Evolutionary conservation across 2,888 invertebrate genomes (phyloP), one percentile per base, ranked within the genome.

Genomic region (Chromoteleia sp.): DNA sequence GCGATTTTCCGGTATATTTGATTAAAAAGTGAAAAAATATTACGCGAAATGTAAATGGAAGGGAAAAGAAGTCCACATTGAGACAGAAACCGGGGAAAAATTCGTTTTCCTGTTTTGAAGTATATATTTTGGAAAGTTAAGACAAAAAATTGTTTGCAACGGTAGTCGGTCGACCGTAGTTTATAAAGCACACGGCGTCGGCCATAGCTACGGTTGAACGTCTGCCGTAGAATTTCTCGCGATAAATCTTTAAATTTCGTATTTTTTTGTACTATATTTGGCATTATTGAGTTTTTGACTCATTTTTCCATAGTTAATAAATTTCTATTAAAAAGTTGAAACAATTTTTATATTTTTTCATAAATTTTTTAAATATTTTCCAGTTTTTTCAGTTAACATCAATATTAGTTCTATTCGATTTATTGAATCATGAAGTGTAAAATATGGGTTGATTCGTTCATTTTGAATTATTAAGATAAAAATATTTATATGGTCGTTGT

Each of bases 81-180:
- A n/a, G n/a, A n/a, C n/a, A n/a, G n/a, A n/a, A n/a, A n/a, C n/a
- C n/a, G n/a, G n/a, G n/a, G n/a, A n/a, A n/a, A n/a, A n/a, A 43
- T 43, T 17, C 2, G 8, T 1, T 19, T 43, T 10, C 30, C 6
- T 0, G 7, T 10, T 0, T 6, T 29, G 30, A n/a, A 65, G 48
- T 80, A 93, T 90, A 86, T 86, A 93, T 93, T 93, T 91, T 81
- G 41, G 83, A 85, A 82, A 76, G 89, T 88, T 93, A 93, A 92
- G 82, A 39, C 86, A 88, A 93, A 84, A 92, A 89, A 89, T 88
- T 85, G 87, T 88, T 8, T 7, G 87, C 48, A 84, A 71, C 84
- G 86, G 88, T 88, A 88, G 83, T 84, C 87, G 82, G n/a, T 70
- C 70, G 81, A 87, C 89, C 89, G 89, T 91, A 91, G 86, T 85